Conservation (phyloP, 1,140 invertebrate genomes). For the Thrips palmi region DNA sequence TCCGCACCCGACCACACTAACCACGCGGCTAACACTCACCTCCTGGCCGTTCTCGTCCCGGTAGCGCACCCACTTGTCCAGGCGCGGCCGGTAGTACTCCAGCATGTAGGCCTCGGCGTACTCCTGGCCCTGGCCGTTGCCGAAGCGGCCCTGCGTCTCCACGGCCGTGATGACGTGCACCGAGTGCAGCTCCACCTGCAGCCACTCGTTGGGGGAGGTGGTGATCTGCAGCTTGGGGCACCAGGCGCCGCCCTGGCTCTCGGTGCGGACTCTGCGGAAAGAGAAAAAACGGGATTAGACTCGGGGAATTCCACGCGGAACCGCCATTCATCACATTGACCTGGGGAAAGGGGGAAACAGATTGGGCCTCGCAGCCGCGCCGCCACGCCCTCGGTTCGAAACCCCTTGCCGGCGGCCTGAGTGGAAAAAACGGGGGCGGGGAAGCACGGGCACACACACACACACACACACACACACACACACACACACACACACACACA, state of each 20-base stretch:
- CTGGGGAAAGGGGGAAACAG: no score
- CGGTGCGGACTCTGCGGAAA: slow-evolving; percentile 49
- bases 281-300: slow-evolving; percentile 12
- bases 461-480: no score
- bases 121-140: slow-evolving; percentile 65
- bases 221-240: slow-evolving; percentile 59
- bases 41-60: slow-evolving; percentile 45
- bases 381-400: not conserved
- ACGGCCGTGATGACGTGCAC: slow-evolving; percentile 61
- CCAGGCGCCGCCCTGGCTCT: slow-evolving; percentile 67
- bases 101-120: slow-evolving; percentile 58
- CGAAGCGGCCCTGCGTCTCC: slow-evolving; percentile 70
- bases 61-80: slow-evolving; percentile 54
- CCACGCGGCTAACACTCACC: slow-evolving; percentile 33
- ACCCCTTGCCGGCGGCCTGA: slow-evolving; percentile 15
- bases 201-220: slow-evolving; percentile 52
- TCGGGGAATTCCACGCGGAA: no score
- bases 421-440: slow-evolving; percentile 10
- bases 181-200: slow-evolving; percentile 53
- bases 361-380: not conserved
- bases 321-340: no score
- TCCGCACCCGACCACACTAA: no score
- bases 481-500: no score
- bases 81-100: slow-evolving; percentile 54
- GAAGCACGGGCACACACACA: no score